Conservation (phyloP, 2,113 vertebrate species). For the Litocranius walleri region DNA sequence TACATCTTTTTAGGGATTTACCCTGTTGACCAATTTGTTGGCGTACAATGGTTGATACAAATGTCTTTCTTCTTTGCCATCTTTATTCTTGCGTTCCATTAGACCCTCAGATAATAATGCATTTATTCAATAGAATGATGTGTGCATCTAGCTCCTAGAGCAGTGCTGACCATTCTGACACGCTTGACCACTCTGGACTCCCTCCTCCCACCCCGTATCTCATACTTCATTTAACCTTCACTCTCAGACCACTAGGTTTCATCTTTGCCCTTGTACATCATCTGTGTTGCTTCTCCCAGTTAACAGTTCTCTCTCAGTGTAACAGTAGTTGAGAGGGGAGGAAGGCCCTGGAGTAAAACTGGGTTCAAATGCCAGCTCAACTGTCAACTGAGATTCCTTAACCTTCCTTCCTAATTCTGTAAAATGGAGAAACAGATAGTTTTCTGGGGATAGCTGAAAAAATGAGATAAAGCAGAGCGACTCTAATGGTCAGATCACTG, state of each 20-base stretch:
- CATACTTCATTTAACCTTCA: not conserved
- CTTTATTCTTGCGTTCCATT: not conserved
- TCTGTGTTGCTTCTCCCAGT: not conserved
- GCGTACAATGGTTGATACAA: not conserved
- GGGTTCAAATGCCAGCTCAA: not conserved
- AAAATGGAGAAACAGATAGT: not conserved
- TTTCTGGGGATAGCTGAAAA: not conserved
- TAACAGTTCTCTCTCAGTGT: not conserved
- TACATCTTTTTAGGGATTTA: not conserved
- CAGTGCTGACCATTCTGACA: not conserved
- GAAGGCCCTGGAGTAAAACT: not conserved
- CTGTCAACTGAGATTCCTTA: not conserved
- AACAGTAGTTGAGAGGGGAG: not conserved
- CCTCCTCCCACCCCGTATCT: not conserved
- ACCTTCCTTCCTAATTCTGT: not conserved
- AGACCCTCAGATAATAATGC: not conserved
- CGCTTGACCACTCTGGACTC: not conserved
- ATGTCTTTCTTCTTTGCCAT: not conserved
- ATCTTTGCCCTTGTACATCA: not conserved
- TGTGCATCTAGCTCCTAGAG: not conserved
- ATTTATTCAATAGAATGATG: not conserved
- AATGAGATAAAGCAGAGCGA: not conserved
- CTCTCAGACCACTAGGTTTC: not conserved
- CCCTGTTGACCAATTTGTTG: not conserved
- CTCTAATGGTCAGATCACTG: not conserved